Evolutionary conservation across 2,113 vertebrate genomes (phyloP).

Genomic region (Thalassoma bifasciatum): DNA sequence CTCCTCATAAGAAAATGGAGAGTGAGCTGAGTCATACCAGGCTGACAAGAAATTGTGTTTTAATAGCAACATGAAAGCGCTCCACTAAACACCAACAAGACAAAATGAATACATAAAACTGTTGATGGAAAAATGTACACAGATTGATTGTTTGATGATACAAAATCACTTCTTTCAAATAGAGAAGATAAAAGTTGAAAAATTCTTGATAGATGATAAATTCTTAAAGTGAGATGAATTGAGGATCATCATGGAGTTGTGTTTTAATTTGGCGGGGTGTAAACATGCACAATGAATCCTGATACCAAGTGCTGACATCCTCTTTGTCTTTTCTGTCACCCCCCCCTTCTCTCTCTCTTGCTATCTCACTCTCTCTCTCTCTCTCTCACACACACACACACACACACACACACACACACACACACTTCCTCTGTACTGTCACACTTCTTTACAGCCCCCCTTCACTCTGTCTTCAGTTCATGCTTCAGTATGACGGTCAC

Average conservation of each 20-base stretch:
- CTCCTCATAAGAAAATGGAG: not conserved
- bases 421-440: not conserved
- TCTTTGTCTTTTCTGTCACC: constrained; percentile 1
- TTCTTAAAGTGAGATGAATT: constrained; percentile 18
- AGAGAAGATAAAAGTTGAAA: not conserved
- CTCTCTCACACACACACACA: not conserved
- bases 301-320: constrained; percentile 47
- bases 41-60: not conserved
- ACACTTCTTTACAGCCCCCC: not conserved
- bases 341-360: not conserved
- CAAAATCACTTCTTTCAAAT: not conserved
- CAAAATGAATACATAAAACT: not conserved
- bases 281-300: constrained; percentile 34
- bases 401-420: constrained; percentile 5
- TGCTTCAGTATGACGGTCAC: constrained; percentile 33
- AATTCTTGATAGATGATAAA: too few species aligned
- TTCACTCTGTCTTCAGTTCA: not conserved
- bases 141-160: not conserved
- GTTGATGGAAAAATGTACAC: not conserved
- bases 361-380: not conserved
- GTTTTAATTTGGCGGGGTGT: constrained; percentile 41
- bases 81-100: not conserved
- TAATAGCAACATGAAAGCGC: not conserved
- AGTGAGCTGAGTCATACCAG: not conserved
- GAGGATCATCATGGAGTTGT: constrained; percentile 21